Conservation (phyloP, 2,888 invertebrate species). For the Luffia ferchaultella region DNA sequence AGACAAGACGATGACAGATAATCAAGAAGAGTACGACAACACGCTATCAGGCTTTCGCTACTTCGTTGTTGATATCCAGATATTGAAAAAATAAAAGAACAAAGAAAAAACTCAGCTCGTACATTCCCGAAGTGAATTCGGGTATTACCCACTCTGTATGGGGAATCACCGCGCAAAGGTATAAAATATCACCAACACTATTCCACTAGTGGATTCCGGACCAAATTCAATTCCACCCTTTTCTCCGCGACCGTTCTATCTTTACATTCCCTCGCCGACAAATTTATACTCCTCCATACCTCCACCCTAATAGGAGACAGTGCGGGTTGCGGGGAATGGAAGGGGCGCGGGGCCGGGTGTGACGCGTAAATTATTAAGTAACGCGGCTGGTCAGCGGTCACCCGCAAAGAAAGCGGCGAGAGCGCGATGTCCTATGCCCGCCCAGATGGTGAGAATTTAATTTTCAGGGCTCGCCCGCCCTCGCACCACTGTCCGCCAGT, state of each 20-base stretch:
- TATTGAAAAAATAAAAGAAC: too few relatives aligned
- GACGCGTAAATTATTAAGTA: slow-evolving; percentile 46
- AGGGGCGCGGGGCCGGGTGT: slow-evolving; percentile 21
- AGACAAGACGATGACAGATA: slow-evolving; percentile 1
- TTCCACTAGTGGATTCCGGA: slow-evolving; percentile 33
- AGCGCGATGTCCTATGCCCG: slow-evolving; percentile 18
- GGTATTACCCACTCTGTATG: background rate
- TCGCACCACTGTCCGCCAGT: slow-evolving; percentile 62
- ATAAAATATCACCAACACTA: slow-evolving; percentile 52
- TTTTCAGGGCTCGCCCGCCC: slow-evolving; percentile 55
- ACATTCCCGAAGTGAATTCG: background rate
- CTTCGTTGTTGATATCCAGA: too few relatives aligned
- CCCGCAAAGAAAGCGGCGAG: slow-evolving; percentile 41
- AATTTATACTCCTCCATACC: slow-evolving; percentile 59
- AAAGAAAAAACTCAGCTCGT: too few relatives aligned
- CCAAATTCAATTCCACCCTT: slow-evolving; percentile 61
- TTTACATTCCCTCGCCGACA: slow-evolving; percentile 61
- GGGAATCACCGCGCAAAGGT: slow-evolving; percentile 28
- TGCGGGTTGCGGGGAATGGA: slow-evolving; percentile 15
- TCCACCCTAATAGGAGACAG: slow-evolving; percentile 40
- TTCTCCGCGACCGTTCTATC: slow-evolving; percentile 45
- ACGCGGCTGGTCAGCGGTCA: slow-evolving; percentile 24
- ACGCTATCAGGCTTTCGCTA: too few relatives aligned
- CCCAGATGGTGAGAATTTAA: slow-evolving; percentile 54
- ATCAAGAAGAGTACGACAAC: too few relatives aligned